A percentile compares a stretch with the other conserved stretches of the same genome.
These are phyloP conservation scores for Tupaia chinensis DNA, from an alignment of 2,113 vertebrate species.

Conservation along the genomic window DNA sequence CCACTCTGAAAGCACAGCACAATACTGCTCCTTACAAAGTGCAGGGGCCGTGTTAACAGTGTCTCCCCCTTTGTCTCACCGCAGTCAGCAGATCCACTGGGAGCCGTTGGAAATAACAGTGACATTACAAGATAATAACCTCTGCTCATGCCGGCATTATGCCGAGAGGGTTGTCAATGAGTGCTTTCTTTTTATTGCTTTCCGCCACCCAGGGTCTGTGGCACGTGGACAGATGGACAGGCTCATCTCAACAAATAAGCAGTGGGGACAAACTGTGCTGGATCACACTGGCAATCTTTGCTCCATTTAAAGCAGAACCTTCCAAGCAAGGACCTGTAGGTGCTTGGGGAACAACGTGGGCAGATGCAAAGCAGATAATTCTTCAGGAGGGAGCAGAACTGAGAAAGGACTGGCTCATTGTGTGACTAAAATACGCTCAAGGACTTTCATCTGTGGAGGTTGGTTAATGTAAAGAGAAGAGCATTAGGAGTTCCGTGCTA, in stretches of 20 bases:
- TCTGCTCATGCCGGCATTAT: not conserved
- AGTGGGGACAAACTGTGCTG: constrained; percentile 43
- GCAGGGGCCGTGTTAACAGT: constrained; percentile 48
- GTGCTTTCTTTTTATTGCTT: constrained; percentile 71
- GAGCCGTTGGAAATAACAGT: constrained; percentile 64
- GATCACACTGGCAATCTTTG: not conserved
- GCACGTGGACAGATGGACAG: constrained; percentile 59
- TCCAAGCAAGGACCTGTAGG: constrained; percentile 38
- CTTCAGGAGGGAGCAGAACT: constrained; percentile 29
- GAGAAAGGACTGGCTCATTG: not conserved
- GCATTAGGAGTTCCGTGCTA: not conserved
- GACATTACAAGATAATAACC: constrained; percentile 75
- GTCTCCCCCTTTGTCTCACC: constrained; percentile 45
- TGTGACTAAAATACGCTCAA: constrained; percentile 41
- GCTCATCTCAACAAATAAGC: constrained; percentile 71
- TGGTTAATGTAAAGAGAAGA: not conserved
- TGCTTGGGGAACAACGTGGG: constrained; percentile 11
- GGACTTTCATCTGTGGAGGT: constrained; percentile 28
- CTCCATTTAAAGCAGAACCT: constrained; percentile 47
- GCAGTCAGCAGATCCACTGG: constrained; percentile 55
- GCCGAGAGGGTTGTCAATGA: constrained; percentile 66
- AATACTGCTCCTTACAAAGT: not conserved
- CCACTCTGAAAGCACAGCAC: constrained; percentile 15
- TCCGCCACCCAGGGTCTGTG: constrained; percentile 65
- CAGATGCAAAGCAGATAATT: constrained; percentile 63